Evolutionary conservation across 2,888 invertebrate genomes (phyloP), one percentile per base, ranked within the genome.

Genomic region (Lumbricus terrestris): DNA sequence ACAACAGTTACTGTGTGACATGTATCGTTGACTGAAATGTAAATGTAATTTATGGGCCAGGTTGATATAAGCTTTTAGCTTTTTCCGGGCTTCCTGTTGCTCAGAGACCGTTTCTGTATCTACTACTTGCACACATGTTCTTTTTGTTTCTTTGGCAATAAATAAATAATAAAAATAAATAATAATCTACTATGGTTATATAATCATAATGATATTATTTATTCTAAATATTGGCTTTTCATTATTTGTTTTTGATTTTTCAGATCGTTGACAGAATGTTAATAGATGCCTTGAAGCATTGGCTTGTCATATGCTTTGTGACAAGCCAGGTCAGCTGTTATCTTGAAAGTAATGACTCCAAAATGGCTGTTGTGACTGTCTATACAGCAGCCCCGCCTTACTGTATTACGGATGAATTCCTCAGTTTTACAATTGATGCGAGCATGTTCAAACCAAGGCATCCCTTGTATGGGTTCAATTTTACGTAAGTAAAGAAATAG

Each of bases 361-460:
- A 69, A 69, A 69, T 69, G n/a, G 69, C 69, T 69, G 69, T 69
- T 11, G 69, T 69, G n/a, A 69, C 69, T 11, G n/a, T 69, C 69
- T 8, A 69, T 69, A 69, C 69, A 69, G n/a, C 11, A n/a, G 29
- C 8, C 29, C 29, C 29, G 29, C 34, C 37, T 20, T 88, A 90
- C 69, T 88, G 35, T 20, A 69, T 90, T 16, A 88, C 88, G n/a
- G 40, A 82, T 69, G 47, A 42, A 33, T 90, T 88, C 69, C 69
- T 90, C 37, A 90, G 90, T 88, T 90, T 88, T 38, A 88, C 88
- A 29, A 13, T 90, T 47, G 90, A 90, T 88, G 37, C 88, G 33
- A 34, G 83, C 33, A n/a, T 90, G 23, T 88, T 88, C 82, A 35
- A 88, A 82, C 88, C 88, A 16, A 35, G 82, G 0, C 33, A 88